Conservation (phyloP, 2,888 invertebrate genomes). For the Polylopha cassiicola region DNA sequence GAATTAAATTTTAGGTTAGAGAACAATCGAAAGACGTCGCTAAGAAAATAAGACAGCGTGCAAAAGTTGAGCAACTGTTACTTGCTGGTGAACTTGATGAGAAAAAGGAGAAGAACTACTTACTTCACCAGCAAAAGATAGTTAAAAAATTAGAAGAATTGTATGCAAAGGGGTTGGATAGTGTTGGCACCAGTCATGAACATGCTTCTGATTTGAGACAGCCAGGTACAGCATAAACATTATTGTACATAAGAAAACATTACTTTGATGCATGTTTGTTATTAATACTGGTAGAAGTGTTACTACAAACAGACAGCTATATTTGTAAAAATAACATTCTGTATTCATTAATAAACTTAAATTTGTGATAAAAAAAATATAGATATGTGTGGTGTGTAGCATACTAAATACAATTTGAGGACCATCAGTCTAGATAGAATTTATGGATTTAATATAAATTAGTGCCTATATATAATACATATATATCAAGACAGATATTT, state of each 20-base stretch:
- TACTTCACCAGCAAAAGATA: slow-evolving; percentile 56
- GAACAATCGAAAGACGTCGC: slow-evolving; percentile 74
- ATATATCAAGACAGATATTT: too few species aligned
- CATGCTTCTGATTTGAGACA: slow-evolving; percentile 43
- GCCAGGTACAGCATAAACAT: slow-evolving; percentile 34
- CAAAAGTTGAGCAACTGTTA: slow-evolving; percentile 58
- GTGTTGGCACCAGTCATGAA: slow-evolving; percentile 58
- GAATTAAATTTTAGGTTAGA: slow-evolving; percentile 57
- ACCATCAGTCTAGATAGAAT: too few species aligned
- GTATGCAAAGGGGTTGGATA: slow-evolving; percentile 50
- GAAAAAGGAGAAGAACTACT: slow-evolving; percentile 56
- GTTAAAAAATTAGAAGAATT: slow-evolving; percentile 57
- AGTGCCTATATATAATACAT: too few species aligned
- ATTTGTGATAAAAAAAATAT: too few species aligned
- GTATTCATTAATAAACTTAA: too few species aligned
- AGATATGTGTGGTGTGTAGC: too few species aligned
- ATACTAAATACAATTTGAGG: too few species aligned
- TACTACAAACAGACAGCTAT: too few species aligned
- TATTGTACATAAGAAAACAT: background rate
- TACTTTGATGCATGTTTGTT: too few species aligned
- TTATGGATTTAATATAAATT: too few species aligned
- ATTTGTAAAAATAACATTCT: too few species aligned
- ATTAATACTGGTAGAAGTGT: too few species aligned
- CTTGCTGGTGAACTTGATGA: slow-evolving; percentile 49
- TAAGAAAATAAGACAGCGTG: slow-evolving; percentile 64